Evolutionary conservation across 2,113 vertebrate genomes (phyloP), one percentile per base, ranked within the genome.

Genomic region (Scophthalmus maximus): DNA sequence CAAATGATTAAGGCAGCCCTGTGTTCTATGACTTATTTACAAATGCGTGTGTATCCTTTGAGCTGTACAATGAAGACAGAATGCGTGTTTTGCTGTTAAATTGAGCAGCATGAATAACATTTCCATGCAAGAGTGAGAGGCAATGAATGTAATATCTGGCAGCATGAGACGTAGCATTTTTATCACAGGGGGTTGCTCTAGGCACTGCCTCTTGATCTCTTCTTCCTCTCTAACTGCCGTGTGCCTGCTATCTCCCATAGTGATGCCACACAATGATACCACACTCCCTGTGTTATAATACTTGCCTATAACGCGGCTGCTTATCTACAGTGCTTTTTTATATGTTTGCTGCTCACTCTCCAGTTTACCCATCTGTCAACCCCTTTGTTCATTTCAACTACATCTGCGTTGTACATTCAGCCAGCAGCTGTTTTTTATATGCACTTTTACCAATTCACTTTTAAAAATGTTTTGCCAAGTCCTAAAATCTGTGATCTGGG

Each of bases 121-220:
- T 76, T 73, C 59, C 62, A 78, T 79, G 77, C 64, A 56, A 79
- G 78, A 84, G 58, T 58, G 64, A 65, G 68, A 69, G 56, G 73
- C 58, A 49, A 62, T 76, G 72, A 79, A 79, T 69, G 75, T 72
- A 25, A 63, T 52, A 84, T 84, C 17, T 52, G 66, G 69, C 84
- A 76, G 68, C 53, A 25, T 66, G 59, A 88, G 79, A 59, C 29
- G 29, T 49, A 65, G 63, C 49, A 4, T 68, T 86, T 79, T 72
- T 78, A 77, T 89, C 76, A 82, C 78, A 87, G 71, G 56, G 23
- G 64, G 30, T 79, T 85, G 81, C 75, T 85, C 72, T 59, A 75
- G 67, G 78, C 72, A 38, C 55, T 79, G 76, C 68, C 36, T 83
- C 83, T 82, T 85, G 78, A 86, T 86, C 80, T 88, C 68, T 27